These are phyloP conservation scores for Cherax quadricarinatus DNA, from an alignment of 1,140 invertebrate species.

Conservation along the genomic window DNA sequence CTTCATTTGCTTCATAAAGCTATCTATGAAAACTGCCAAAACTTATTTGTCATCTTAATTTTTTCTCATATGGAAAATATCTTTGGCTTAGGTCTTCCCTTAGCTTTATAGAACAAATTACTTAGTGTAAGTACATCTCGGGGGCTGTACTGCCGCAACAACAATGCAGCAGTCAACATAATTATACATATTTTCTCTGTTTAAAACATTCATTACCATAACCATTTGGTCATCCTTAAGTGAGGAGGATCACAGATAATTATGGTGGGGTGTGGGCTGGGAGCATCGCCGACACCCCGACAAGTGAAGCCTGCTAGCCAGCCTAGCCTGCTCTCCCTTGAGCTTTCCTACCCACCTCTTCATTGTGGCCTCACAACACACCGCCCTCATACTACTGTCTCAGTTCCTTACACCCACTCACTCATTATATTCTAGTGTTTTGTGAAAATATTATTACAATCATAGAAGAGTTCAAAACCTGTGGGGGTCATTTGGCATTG, in stretches of 20 bases:
- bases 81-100: constrained; percentile 54
- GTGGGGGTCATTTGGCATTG: too few relatives aligned
- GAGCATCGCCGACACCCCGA: background rate
- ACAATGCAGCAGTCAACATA: background rate
- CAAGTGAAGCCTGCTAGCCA: background rate
- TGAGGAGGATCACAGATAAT: constrained; percentile 64
- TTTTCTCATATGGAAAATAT: constrained; percentile 47
- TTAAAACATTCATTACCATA: constrained; percentile 53
- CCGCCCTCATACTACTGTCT: too few relatives aligned
- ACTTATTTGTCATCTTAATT: constrained; percentile 27
- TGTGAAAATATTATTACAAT: too few relatives aligned
- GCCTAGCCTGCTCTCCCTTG: background rate
- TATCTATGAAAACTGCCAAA: constrained; percentile 68
- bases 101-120: constrained; percentile 46
- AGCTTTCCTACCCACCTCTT: background rate
- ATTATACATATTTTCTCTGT: constrained; percentile 25
- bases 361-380: background rate
- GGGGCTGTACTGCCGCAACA: background rate
- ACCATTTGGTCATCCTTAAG: constrained; percentile 60
- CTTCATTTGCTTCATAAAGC: constrained; percentile 69
- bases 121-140: constrained; percentile 33
- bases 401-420: background rate
- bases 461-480: too few relatives aligned
- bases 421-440: background rate
- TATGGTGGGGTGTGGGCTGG: constrained; percentile 20